Percentiles rank a stretch among this genome's conserved stretches.
phyloP scores from a whole-genome alignment of 2,797 vertebrate species.

The Sphenopsis melanotis region DNA sequence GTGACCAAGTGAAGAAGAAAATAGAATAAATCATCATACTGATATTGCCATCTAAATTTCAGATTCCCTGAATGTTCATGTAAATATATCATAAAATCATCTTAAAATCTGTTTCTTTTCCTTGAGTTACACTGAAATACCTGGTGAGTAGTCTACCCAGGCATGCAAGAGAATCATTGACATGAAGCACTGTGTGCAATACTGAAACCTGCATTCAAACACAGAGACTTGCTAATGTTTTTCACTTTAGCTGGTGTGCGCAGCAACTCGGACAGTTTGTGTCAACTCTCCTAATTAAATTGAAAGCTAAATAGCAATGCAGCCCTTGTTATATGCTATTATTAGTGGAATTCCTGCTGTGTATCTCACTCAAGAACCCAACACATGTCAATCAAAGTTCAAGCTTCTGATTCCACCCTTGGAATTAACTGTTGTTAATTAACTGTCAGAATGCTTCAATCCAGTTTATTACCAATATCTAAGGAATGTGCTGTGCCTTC shows the following conservation, averaged over 20 bases:
- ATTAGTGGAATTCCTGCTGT: background rate
- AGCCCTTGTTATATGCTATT: background rate
- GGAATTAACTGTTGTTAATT: slow-evolving; percentile 12
- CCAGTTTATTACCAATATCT: background rate
- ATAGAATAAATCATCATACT: background rate
- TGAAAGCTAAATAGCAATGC: background rate
- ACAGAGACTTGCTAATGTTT: background rate
- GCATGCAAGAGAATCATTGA: background rate
- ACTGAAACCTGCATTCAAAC: background rate
- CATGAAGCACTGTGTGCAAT: background rate
- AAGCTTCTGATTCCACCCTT: background rate
- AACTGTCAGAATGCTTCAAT: background rate
- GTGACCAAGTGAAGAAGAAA: background rate
- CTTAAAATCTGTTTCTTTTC: background rate
- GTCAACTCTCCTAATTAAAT: background rate
- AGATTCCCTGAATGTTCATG: background rate
- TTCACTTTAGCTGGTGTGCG: background rate
- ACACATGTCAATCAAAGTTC: slow-evolving; percentile 26
- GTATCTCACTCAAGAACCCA: background rate
- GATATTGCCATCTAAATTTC: background rate
- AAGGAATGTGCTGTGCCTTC: background rate
- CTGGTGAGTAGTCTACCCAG: background rate
- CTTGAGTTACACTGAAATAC: background rate
- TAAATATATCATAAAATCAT: background rate
- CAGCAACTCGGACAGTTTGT: background rate